These are phyloP conservation scores for Cyphomyrmex costatus DNA, from an alignment of 1,140 invertebrate species.

Conservation along the genomic window DNA sequence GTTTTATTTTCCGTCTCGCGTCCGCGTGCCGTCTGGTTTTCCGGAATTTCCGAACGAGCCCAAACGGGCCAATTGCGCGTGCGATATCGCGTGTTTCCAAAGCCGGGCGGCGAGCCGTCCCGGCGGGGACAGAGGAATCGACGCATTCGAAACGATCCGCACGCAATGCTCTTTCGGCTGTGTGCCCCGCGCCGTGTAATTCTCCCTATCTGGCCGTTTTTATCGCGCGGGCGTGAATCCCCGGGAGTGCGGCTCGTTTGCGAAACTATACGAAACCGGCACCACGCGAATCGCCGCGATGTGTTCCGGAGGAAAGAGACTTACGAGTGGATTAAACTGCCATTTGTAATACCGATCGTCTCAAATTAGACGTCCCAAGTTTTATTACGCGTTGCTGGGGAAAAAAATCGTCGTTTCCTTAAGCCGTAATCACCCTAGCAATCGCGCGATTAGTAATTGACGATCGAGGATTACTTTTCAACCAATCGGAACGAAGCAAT, in stretches of 20 bases:
- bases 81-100: slow-evolving; percentile 55
- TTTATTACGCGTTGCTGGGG: neutral
- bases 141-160: slow-evolving; percentile 39
- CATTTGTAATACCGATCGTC: slow-evolving; percentile 51
- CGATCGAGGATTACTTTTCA: too few species aligned
- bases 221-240: slow-evolving; percentile 63
- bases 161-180: slow-evolving; percentile 59
- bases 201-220: slow-evolving; percentile 48
- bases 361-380: slow-evolving; percentile 54
- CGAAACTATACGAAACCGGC: slow-evolving; percentile 25
- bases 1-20: slow-evolving; percentile 5
- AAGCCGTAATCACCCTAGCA: too few species aligned
- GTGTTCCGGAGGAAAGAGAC: slow-evolving; percentile 57
- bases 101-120: neutral
- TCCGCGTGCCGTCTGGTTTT: slow-evolving; percentile 54
- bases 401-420: slow-evolving; percentile 7
- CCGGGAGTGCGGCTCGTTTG: slow-evolving; percentile 43
- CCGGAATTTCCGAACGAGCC: slow-evolving; percentile 31
- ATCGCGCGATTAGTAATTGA: too few species aligned
- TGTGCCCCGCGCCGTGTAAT: slow-evolving; percentile 31
- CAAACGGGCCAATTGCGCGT: slow-evolving; percentile 31
- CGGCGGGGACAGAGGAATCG: neutral
- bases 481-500: too few species aligned
- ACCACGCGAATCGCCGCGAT: slow-evolving; percentile 34
- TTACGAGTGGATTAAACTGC: slow-evolving; percentile 59